Evolutionary conservation across 2,888 invertebrate species (phyloP).

Genomic region (Perithous albicinctus): DNA sequence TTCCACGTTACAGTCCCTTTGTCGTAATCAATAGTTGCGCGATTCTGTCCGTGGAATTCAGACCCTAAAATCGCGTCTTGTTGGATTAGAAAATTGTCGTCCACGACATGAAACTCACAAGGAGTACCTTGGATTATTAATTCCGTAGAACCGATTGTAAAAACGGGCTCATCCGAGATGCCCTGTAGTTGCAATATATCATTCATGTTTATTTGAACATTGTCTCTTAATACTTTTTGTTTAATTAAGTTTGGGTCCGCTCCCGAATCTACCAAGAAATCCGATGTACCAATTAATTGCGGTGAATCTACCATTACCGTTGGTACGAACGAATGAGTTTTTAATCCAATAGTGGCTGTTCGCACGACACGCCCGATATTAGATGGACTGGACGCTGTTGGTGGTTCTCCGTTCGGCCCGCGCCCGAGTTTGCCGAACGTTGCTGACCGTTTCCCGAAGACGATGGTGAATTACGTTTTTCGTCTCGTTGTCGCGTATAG

Average conservation of each 20-base stretch:
- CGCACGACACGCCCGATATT: slow-evolving; percentile 24
- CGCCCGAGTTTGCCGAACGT: slow-evolving; percentile 34
- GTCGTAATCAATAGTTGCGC: slow-evolving; percentile 16
- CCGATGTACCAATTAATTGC: slow-evolving; percentile 11
- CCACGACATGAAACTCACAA: slow-evolving; percentile 35
- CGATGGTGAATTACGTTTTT: slow-evolving; percentile 24
- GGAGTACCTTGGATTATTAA: slow-evolving; percentile 19
- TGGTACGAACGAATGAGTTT: slow-evolving; percentile 2
- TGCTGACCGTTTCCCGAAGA: not conserved
- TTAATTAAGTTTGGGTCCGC: slow-evolving; percentile 46
- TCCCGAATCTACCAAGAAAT: slow-evolving; percentile 47
- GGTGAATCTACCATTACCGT: not conserved
- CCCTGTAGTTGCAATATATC: slow-evolving; percentile 38
- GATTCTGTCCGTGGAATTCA: slow-evolving; percentile 16
- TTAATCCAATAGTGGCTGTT: slow-evolving; percentile 43
- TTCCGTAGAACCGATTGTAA: slow-evolving; percentile 18
- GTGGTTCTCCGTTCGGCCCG: slow-evolving; percentile 28
- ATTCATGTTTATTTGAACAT: not conserved
- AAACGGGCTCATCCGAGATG: slow-evolving; percentile 25
- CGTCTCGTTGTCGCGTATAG: not conserved
- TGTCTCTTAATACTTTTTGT: not conserved
- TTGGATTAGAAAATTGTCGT: slow-evolving; percentile 3
- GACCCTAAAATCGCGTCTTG: slow-evolving; percentile 33
- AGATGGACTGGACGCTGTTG: slow-evolving; percentile 14
- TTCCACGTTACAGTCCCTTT: not conserved